Percentiles rank a stretch among this genome's conserved stretches.
phyloP scores from a whole-genome alignment of 2,888 invertebrate genomes.

The Nomada fucata region DNA sequence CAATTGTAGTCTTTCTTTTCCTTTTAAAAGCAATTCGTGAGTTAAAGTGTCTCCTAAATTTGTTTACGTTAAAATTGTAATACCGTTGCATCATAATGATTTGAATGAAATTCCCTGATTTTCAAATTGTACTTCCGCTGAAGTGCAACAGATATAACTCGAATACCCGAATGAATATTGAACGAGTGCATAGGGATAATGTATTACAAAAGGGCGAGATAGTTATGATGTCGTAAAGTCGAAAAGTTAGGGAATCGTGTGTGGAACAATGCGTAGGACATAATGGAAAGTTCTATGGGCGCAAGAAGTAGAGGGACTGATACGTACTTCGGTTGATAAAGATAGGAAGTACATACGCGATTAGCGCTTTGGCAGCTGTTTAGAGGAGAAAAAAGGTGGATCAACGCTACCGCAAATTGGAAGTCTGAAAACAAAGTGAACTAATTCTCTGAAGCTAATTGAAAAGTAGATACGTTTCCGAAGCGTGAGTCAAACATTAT shows the following conservation, averaged over 20 bases:
- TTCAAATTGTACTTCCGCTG: too few relatives aligned
- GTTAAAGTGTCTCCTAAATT: too few relatives aligned
- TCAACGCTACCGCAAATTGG: too few relatives aligned
- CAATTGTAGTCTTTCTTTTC: too few relatives aligned
- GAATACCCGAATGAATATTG: slow-evolving; percentile 3
- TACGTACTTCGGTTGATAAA: slow-evolving; percentile 31
- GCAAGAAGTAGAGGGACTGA: slow-evolving; percentile 37
- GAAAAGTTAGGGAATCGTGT: slow-evolving; percentile 32
- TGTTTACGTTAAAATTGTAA: too few relatives aligned
- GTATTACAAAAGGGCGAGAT: slow-evolving; percentile 16
- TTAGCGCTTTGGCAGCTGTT: background rate
- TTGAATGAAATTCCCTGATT: too few relatives aligned
- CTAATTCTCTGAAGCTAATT: too few relatives aligned
- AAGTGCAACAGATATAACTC: too few relatives aligned
- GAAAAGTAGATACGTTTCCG: too few relatives aligned
- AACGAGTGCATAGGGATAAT: background rate
- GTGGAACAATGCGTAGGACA: slow-evolving; percentile 2
- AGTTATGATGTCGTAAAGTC: slow-evolving; percentile 24
- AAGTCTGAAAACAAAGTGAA: background rate
- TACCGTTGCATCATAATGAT: too few relatives aligned
- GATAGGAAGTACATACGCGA: slow-evolving; percentile 16
- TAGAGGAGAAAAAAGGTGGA: background rate
- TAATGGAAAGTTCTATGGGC: slow-evolving; percentile 12
- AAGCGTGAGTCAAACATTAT: too few relatives aligned
- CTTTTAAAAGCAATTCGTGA: too few relatives aligned